phyloP scores from a whole-genome alignment of 2,888 invertebrate genomes.

The Adineta ricciae region DNA sequence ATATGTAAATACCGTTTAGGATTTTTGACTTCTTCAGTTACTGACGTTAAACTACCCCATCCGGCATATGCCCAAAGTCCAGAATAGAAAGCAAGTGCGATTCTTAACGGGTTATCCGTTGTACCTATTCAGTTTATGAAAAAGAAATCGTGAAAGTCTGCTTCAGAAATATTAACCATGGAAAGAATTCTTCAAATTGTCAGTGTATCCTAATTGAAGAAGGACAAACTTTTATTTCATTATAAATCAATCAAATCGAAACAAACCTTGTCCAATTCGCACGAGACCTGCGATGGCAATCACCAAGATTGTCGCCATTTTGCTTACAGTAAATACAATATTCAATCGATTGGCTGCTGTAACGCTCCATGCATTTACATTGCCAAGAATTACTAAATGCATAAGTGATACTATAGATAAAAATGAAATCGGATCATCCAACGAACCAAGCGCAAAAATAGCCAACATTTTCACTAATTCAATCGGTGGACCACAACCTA shows the following conservation, averaged over 20 bases:
- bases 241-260: neutral
- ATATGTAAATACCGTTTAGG: slow-evolving; percentile 58
- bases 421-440: slow-evolving; percentile 68
- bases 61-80: slow-evolving; percentile 78
- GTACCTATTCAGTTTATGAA: neutral
- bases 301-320: slow-evolving; percentile 74
- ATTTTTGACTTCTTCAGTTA: slow-evolving; percentile 62
- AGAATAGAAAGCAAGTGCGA: slow-evolving; percentile 60
- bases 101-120: neutral
- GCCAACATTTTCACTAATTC: slow-evolving; percentile 39
- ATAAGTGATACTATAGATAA: slow-evolving; percentile 61
- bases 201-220: neutral
- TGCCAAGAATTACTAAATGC: slow-evolving; percentile 69
- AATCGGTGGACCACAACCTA: slow-evolving; percentile 36
- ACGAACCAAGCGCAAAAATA: slow-evolving; percentile 39
- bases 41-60: slow-evolving; percentile 65
- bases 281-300: slow-evolving; percentile 74
- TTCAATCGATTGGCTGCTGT: slow-evolving; percentile 83
- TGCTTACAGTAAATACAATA: slow-evolving; percentile 82
- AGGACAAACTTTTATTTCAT: slow-evolving; percentile 50
- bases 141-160: slow-evolving; percentile 41
- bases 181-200: neutral
- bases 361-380: slow-evolving; percentile 86
- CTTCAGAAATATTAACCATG: slow-evolving; percentile 38
- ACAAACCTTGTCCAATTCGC: slow-evolving; percentile 31